A percentile compares a stretch with the other conserved stretches of the same genome.
Evolutionary conservation across 1,140 invertebrate genomes (phyloP).

Genomic region (Ooceraea biroi): DNA sequence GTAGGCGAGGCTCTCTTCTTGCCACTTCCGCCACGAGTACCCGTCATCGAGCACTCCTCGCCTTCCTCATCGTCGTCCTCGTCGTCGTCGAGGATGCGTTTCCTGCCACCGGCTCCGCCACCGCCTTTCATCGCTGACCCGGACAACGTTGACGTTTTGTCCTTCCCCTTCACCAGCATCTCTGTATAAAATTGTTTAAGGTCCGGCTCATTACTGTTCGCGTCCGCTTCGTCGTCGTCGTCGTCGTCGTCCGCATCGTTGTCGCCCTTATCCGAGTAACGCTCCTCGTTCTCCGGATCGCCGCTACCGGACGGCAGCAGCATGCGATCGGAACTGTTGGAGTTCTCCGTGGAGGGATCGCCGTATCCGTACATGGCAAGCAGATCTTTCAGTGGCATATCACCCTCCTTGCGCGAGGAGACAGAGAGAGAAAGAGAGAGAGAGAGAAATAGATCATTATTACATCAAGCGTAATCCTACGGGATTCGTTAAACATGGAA

Average conservation of each 20-base stretch:
- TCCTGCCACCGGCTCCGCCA: conserved; percentile 60
- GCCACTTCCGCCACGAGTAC: conserved; percentile 44
- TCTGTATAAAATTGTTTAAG: conserved; percentile 87
- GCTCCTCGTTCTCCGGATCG: conserved; percentile 75
- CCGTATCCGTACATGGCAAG: conserved; percentile 94
- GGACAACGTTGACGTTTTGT: conserved; percentile 76
- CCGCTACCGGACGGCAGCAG: conserved; percentile 78
- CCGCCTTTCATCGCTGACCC: conserved; percentile 72
- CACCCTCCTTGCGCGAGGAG: conserved; percentile 87
- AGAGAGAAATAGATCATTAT: conserved; percentile 71
- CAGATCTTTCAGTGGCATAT: conserved; percentile 97
- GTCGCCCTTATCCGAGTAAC: conserved; percentile 84
- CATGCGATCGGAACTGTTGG: conserved; percentile 81
- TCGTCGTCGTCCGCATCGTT: conserved; percentile 85
- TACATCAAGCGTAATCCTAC: conserved; percentile 61
- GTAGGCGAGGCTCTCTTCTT: conserved; percentile 57
- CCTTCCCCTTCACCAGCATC: conserved; percentile 86
- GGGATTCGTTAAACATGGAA: conserved; percentile 68
- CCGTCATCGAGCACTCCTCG: conserved; percentile 69
- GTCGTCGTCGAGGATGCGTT: conserved; percentile 65
- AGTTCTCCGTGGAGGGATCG: conserved; percentile 81
- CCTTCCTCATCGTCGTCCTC: conserved; percentile 75
- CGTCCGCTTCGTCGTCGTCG: conserved; percentile 82
- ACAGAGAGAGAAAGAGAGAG: too few species aligned
- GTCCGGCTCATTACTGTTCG: conserved; percentile 82